phyloP scores from a whole-genome alignment of 2,797 vertebrate species.

The Spea hammondii region DNA sequence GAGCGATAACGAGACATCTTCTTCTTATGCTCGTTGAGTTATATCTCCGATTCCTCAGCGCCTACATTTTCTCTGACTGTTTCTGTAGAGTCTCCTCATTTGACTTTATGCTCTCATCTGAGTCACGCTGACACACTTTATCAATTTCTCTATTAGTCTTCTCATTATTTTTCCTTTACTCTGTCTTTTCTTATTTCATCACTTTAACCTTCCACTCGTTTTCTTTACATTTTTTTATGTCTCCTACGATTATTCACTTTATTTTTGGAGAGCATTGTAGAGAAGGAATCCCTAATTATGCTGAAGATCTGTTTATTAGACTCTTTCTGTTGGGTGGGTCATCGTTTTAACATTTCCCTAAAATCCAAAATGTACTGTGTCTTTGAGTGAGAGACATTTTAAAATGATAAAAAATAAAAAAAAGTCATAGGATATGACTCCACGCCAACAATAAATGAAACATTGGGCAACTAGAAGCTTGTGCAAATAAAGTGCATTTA shows the following conservation, averaged over 20 bases:
- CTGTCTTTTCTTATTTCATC: slow-evolving; percentile 42
- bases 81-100: slow-evolving; percentile 24
- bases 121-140: slow-evolving; percentile 44
- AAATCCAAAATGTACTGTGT: too few species aligned
- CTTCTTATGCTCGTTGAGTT: background rate
- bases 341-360: too few species aligned
- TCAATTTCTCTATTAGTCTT: slow-evolving; percentile 44
- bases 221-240: background rate
- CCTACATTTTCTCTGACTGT: slow-evolving; percentile 3
- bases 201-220: slow-evolving; percentile 12
- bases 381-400: too few species aligned
- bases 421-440: too few species aligned
- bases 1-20: background rate
- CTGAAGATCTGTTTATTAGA: too few species aligned
- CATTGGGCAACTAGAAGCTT: too few species aligned
- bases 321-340: too few species aligned
- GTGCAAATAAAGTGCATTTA: too few species aligned
- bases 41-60: background rate
- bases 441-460: too few species aligned
- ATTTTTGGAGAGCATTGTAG: background rate
- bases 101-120: slow-evolving; percentile 30
- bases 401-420: too few species aligned
- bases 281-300: background rate
- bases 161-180: slow-evolving; percentile 36
- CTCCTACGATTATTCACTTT: slow-evolving; percentile 11